A percentile compares a stretch with the other conserved stretches of the same genome.
phyloP scores from a whole-genome alignment of 2,113 vertebrate species.

The Nerophis ophidion region DNA sequence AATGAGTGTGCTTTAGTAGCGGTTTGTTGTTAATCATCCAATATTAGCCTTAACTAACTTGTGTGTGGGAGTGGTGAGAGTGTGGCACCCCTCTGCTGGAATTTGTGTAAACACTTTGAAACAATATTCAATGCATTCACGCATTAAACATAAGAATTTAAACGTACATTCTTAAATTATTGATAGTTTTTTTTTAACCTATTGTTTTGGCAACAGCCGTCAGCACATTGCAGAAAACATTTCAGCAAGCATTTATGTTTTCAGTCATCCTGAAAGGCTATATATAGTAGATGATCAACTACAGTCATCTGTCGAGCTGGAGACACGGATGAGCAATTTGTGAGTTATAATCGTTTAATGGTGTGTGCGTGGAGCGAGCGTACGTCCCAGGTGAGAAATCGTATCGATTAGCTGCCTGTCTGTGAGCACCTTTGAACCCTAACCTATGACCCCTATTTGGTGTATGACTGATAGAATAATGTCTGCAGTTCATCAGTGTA shows the following conservation, averaged over 20 bases:
- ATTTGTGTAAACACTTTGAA: slow-evolving; percentile 1
- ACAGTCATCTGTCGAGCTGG: background rate
- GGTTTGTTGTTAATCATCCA: slow-evolving; percentile 26
- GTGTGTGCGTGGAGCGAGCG: background rate
- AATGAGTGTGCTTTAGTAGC: background rate
- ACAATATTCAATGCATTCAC: background rate
- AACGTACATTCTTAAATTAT: too few species aligned
- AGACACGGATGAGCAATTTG: slow-evolving; percentile 14
- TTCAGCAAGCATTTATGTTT: too few species aligned
- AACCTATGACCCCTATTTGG: slow-evolving; percentile 25
- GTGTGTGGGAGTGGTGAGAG: background rate
- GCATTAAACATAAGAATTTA: too few species aligned
- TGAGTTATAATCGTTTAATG: slow-evolving; percentile 24
- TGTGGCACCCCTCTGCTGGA: background rate
- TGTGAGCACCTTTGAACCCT: slow-evolving; percentile 7
- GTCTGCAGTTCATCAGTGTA: slow-evolving; percentile 34
- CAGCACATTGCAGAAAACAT: too few species aligned
- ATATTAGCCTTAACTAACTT: background rate
- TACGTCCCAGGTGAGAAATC: slow-evolving; percentile 33
- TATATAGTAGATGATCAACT: background rate
- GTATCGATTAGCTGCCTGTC: slow-evolving; percentile 38
- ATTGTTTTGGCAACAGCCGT: too few species aligned
- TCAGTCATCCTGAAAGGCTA: slow-evolving; percentile 4
- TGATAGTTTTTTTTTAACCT: too few species aligned
- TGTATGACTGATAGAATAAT: slow-evolving; percentile 31